A percentile compares a stretch with the other conserved stretches of the same genome.
Conservation (phyloP, 2,888 invertebrate species). For the Drosophila hamatofila region DNA sequence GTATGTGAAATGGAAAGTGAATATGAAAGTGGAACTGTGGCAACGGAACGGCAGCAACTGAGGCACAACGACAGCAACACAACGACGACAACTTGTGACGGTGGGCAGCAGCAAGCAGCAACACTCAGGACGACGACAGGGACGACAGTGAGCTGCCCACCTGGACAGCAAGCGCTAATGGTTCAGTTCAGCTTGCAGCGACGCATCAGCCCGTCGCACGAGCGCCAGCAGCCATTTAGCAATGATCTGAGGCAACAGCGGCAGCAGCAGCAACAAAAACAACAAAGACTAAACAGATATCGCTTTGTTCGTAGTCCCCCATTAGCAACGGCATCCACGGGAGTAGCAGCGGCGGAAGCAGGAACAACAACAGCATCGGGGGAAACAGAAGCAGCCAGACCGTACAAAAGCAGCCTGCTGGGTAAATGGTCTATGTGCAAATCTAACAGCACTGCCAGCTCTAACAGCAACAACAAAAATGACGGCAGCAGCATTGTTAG, state of each 20-base stretch:
- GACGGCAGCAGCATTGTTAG: background rate
- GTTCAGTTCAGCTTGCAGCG: conserved; percentile 14
- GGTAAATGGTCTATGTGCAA: conserved; percentile 1
- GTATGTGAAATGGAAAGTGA: background rate
- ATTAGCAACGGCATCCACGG: background rate
- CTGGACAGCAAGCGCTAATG: conserved; percentile 3
- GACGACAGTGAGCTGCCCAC: conserved; percentile 2
- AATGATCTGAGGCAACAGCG: conserved; percentile 25
- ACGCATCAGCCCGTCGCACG: conserved; percentile 14
- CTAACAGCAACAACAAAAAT: conserved; percentile 3
- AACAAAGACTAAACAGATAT: conserved; percentile 41
- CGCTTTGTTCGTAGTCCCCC: conserved; percentile 54
- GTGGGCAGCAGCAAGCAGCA: conserved; percentile 14
- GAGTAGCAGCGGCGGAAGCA: background rate
- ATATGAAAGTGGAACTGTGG: background rate
- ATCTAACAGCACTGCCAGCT: background rate
- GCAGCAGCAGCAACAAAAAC: conserved; percentile 8
- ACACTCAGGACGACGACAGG: conserved; percentile 13
- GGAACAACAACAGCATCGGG: background rate
- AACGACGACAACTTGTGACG: conserved; percentile 8
- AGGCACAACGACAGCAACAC: conserved; percentile 20
- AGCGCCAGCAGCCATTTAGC: conserved; percentile 36
- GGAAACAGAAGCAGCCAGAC: conserved; percentile 13
- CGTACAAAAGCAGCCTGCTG: conserved; percentile 11
- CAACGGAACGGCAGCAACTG: conserved; percentile 13